Percentiles rank a stretch among this genome's conserved stretches.
These are phyloP conservation scores for Acheta domesticus DNA, from an alignment of 2,888 invertebrate genomes.

Conservation along the genomic window DNA sequence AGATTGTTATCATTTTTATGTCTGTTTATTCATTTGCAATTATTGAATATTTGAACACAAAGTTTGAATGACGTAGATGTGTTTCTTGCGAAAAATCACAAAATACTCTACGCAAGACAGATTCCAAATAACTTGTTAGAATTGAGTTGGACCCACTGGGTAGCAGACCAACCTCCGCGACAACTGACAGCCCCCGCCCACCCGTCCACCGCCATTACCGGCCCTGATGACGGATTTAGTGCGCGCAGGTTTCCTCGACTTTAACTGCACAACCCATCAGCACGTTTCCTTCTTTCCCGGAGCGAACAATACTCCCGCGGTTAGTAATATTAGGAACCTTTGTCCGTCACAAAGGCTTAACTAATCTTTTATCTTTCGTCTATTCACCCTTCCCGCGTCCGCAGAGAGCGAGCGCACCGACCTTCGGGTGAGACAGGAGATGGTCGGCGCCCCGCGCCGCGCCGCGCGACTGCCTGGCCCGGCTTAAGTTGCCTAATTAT, in stretches of 20 bases:
- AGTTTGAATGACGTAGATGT: too few species aligned
- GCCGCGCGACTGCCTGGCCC: background rate
- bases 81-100: too few species aligned
- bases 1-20: too few species aligned
- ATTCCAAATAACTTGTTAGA: too few species aligned
- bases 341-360: conserved; percentile 18
- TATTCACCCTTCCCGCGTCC: background rate
- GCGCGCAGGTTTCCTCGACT: conserved; percentile 9
- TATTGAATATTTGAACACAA: too few species aligned
- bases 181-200: background rate
- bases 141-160: too few species aligned
- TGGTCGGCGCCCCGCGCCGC: too few species aligned
- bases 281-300: background rate
- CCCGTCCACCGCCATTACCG: background rate
- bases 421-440: background rate
- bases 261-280: background rate
- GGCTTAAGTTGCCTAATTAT: conserved; percentile 6
- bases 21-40: too few species aligned
- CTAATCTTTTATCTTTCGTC: conserved; percentile 18
- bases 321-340: conserved; percentile 10
- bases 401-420: background rate
- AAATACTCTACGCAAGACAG: too few species aligned
- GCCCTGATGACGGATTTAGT: conserved; percentile 4
- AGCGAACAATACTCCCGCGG: background rate
- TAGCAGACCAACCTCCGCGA: background rate